Evolutionary conservation across 1,140 invertebrate species (phyloP), one percentile per base, ranked within the genome.

Genomic region (Caenorhabditis remanei): DNA sequence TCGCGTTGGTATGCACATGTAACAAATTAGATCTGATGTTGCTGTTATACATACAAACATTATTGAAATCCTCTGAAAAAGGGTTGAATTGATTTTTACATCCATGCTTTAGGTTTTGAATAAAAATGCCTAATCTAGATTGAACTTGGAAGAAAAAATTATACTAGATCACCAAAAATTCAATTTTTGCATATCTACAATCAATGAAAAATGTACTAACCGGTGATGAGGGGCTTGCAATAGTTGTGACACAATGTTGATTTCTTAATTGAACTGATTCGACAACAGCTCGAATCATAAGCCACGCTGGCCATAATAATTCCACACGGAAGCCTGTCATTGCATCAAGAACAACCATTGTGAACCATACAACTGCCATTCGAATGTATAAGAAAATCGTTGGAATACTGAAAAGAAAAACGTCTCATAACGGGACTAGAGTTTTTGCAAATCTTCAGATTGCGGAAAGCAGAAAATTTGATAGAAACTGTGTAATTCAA

Each of bases 1-100:
- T 96, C 97, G 98, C 93, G 99, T 95, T 88, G 98, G 98, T 94
- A 99, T 98, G 93, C 99, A 98, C 94, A 99, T 97, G 94, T 97
- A 98, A 95, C 97, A 99, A 93, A 99, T 96, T 95, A 99, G 96
- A 94, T 99, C 98, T 90, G 97, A 98, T 89, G 97, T 99, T 88
- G 99, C 95, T 90, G 97, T 97, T 93, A 99, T 96, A 93, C 97
- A 98, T 90, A 99, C 96, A 94, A 99, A 99, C 94, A 99, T 97
- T 90, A 99, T 95, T 91, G 97, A 98, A 94, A 99, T 99, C 93
- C 97, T 97, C 97, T 98, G 94, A 85, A 96, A 92, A 87, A 24
- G 2, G 3, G 61, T 21, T 46, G 16, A 83, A 46, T 19, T 82
- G 87, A 19, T 16, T 24, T 63, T 40, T 63, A 32, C 14, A 7